Evolutionary conservation across 2,797 vertebrate species (phyloP).

Genomic region (Cyprinella venusta): DNA sequence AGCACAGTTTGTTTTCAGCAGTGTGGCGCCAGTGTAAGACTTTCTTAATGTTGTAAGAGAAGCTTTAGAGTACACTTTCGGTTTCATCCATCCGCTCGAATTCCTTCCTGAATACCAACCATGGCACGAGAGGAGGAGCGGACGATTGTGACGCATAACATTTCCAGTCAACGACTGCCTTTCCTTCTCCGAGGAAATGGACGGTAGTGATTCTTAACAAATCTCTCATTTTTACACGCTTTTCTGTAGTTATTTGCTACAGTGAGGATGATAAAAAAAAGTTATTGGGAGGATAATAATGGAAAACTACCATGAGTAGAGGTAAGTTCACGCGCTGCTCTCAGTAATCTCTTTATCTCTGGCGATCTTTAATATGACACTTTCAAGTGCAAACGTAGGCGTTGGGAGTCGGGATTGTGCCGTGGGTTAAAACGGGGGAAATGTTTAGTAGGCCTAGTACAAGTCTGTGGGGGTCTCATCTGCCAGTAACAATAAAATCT

Average conservation of each 20-base stretch:
- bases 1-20: not conserved
- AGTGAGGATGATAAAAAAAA: not conserved
- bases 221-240: not conserved
- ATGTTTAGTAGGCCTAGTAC: not conserved
- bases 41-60: not conserved
- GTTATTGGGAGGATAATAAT: not conserved
- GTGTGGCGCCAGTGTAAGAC: not conserved
- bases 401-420: not conserved
- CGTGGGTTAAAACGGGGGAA: not conserved
- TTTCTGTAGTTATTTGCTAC: not conserved
- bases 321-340: slow-evolving; percentile 24
- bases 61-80: not conserved
- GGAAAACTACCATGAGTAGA: not conserved
- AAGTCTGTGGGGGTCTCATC: not conserved
- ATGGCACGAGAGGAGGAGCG: slow-evolving; percentile 27
- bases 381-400: not conserved
- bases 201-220: not conserved
- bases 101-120: not conserved
- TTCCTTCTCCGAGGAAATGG: slow-evolving; percentile 22
- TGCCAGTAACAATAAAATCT: not conserved
- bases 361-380: not conserved
- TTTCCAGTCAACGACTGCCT: slow-evolving; percentile 51
- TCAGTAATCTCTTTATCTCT: not conserved
- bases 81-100: slow-evolving; percentile 21
- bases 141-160: slow-evolving; percentile 34